Base-by-base conservation (phyloP, 2,113 vertebrate genomes). In the Psilopogon haemacephalus region DNA sequence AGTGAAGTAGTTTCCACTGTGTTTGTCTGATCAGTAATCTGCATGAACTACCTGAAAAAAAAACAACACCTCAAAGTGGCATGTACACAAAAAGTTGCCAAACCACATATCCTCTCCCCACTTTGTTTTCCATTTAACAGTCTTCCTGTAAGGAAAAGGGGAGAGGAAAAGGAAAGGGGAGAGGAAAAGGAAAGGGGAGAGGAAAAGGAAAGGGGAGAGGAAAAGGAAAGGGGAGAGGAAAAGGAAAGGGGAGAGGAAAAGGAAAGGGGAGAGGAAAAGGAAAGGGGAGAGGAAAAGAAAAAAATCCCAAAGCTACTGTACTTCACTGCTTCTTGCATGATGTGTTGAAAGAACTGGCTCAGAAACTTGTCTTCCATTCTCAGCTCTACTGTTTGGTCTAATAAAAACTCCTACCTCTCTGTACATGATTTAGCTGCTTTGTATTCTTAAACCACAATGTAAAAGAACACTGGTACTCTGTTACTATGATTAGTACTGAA, bases 281-380 rank as follows among this genome's bases (percentile, higher is more conserved):
- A 28, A 16, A 5, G 12, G n/a, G n/a, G n/a, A 72, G 32, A 8
- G 17, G 28, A 28, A 28, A 46, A 26, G 8, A 24, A 54, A 52
- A 54, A 54, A 42, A 11, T 15, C 42, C 20, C 20, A 48, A 48
- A 28, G 13, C 46, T 83, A 87, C 86, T 92, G 74, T 85, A 83
- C 56, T 96, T 76, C 18, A 67, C 40, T 89, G 50, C 60, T 89
- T 80, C 75, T 83, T 89, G 64, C 12, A 8, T 44, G 80, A 82
- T 27, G 78, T 85, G 72, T 70, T 87, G 46, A 94, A 95, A 91
- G 87, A 84, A 92, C 44, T 62, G 59, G 82, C 63, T 87, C 68
- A 79, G 81, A 91, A 92, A 89, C 85, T 94, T 91, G 91, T 68
- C 84, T 83, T 83, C 55, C 73, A 44, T 95, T 95, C 95, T 88